These are phyloP conservation scores for Melanerpes aurifrons DNA, from an alignment of 2,113 vertebrate genomes.

Conservation along the genomic window DNA sequence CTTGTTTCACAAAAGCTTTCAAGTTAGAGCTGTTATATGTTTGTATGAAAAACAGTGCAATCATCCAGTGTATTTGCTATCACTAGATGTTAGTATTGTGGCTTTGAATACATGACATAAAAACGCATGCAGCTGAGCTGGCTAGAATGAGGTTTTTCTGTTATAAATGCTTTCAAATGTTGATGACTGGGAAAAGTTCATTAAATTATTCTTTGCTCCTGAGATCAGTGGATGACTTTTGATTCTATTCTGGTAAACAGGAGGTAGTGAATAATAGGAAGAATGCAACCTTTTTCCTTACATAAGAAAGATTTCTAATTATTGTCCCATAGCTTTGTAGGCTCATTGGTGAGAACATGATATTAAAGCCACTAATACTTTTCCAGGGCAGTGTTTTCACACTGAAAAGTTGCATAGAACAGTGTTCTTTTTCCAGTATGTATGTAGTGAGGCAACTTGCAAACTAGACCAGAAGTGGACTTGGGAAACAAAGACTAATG, in stretches of 20 bases:
- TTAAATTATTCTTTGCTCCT: background rate
- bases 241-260: conserved; percentile 39
- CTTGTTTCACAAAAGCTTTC: background rate
- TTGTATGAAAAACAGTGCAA: background rate
- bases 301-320: background rate
- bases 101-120: background rate
- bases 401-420: background rate
- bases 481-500: background rate
- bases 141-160: background rate
- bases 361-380: background rate
- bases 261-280: conserved; percentile 32
- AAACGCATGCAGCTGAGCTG: background rate
- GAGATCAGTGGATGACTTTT: conserved; percentile 14
- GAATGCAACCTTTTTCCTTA: conserved; percentile 23
- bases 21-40: background rate
- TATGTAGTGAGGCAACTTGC: background rate
- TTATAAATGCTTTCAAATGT: background rate
- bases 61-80: background rate
- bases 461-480: background rate
- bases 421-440: background rate
- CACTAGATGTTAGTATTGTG: background rate
- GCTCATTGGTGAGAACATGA: background rate
- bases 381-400: background rate
- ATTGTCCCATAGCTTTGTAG: background rate
- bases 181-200: conserved; percentile 4